phyloP scores from a whole-genome alignment of 2,113 vertebrate genomes.

The Scophthalmus maximus region DNA sequence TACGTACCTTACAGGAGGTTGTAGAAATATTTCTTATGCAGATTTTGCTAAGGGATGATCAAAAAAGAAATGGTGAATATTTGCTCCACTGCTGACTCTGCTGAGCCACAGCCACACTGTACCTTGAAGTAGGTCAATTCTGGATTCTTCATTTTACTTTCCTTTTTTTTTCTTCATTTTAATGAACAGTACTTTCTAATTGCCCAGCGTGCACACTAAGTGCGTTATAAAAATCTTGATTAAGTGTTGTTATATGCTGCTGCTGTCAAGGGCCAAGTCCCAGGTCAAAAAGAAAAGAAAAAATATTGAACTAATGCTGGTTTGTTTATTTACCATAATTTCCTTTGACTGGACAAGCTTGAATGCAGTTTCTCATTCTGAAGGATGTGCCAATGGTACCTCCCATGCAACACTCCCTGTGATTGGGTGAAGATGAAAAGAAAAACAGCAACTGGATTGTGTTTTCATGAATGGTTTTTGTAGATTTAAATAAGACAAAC shows the following conservation, averaged over 20 bases:
- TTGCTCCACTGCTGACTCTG: conserved; percentile 12
- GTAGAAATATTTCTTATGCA: background rate
- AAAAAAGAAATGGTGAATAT: background rate
- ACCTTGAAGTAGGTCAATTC: background rate
- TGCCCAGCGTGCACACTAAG: background rate
- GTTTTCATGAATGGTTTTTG: conserved; percentile 16
- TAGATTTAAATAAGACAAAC: conserved; percentile 5
- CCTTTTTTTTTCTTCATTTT: background rate
- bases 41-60: background rate
- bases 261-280: conserved; percentile 1
- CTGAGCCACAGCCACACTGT: background rate
- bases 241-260: conserved; percentile 24
- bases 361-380: conserved; percentile 26
- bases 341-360: conserved; percentile 27
- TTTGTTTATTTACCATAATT: background rate
- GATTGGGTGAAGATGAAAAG: conserved; percentile 17
- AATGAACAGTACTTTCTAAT: background rate
- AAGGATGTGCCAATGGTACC: conserved; percentile 21
- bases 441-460: conserved; percentile 18
- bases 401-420: conserved; percentile 23
- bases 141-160: background rate
- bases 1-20: background rate
- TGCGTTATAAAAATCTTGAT: background rate
- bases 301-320: background rate
- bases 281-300: background rate